These are phyloP conservation scores for Octopus bimaculoides DNA, from an alignment of 1,140 invertebrate species.

Conservation along the genomic window DNA sequence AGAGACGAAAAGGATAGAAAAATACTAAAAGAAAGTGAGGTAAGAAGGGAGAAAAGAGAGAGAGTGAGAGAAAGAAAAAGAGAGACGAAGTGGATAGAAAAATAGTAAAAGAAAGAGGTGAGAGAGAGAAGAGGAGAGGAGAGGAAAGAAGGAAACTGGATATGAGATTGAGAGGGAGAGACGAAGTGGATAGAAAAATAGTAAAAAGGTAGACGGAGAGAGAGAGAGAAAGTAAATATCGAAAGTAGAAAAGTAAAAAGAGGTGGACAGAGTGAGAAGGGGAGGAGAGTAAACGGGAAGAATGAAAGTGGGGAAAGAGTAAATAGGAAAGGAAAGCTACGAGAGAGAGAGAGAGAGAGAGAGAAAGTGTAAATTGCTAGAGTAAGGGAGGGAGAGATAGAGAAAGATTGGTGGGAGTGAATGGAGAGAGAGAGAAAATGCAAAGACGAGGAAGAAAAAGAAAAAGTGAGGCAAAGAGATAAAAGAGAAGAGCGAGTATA, in stretches of 20 bases:
- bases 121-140: conserved; percentile 22
- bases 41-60: neutral
- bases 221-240: neutral
- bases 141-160: conserved; percentile 13
- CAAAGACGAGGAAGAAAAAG: neutral
- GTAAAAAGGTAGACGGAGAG: neutral
- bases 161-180: neutral
- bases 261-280: neutral
- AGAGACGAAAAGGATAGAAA: neutral
- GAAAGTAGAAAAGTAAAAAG: conserved; percentile 12
- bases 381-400: neutral
- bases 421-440: neutral
- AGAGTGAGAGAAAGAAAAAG: conserved; percentile 10
- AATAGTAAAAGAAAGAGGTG: neutral
- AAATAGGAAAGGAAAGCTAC: conserved; percentile 10
- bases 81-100: conserved; percentile 4
- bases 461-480: neutral
- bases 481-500: neutral
- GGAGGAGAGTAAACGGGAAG: neutral
- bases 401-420: neutral
- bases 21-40: neutral
- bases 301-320: neutral
- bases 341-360: conserved; percentile 9
- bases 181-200: neutral
- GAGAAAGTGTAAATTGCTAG: neutral